Base-by-base conservation (phyloP, 2,113 vertebrate species). In the Hyla sarda region DNA sequence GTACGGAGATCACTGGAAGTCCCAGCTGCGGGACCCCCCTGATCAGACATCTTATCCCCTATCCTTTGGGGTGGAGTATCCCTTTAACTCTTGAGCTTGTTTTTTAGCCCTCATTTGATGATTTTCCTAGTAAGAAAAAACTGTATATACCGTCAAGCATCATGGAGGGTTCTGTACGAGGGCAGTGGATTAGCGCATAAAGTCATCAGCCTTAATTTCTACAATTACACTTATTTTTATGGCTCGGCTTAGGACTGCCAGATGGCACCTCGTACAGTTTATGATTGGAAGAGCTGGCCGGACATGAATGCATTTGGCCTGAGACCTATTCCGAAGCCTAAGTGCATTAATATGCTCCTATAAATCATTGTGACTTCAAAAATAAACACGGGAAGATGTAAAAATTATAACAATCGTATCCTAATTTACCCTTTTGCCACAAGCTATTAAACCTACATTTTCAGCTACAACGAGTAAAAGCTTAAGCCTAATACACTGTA, bases 191-290 rank as follows among this genome's bases (percentile, higher is more conserved):
- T 32, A 67, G 62, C 28, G 30, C 62, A 34, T 67, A 67, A 69
- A 71, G 67, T 71, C 67, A 41, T 71, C 67, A 37, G 67, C 67
- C 10, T 41, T 71, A 71, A 71, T 71, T 71, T 71, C 67, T 21
- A 17, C 67, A 71, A 41, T 71, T 71, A 71, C 34, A 41, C 67
- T 37, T 41, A 71, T 23, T 41, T 71, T 71, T 71, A 71, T 2
- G 2, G 67, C 17, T 3, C 8, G 34, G 67, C 32, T 71, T 71
- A 71, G 67, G 2, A 12, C 67, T 71, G 67, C 67, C 67, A 71
- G 67, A 71, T 71, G 67, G 67, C 67, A 71, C 67, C 67, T 34
- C 32, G 10, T 41, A 41, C 32, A 71, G 67, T 41, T 71, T 71
- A 71, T 21, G 67, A 71, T 41, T 71, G 34, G 34, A 71, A 71